Conservation (phyloP, 2,113 vertebrate species). For the Laterallus jamaicensis region DNA sequence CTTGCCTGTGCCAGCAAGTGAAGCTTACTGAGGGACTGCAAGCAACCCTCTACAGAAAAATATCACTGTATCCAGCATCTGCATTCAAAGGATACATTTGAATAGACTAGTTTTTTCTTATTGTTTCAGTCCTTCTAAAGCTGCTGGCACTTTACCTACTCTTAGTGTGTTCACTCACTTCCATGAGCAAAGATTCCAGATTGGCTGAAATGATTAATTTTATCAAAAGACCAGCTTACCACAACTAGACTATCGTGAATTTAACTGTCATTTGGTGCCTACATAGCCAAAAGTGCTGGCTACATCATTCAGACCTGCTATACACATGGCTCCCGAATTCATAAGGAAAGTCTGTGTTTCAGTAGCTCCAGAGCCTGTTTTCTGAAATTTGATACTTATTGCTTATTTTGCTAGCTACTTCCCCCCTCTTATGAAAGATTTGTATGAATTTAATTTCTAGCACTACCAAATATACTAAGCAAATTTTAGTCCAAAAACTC, state of each 20-base stretch:
- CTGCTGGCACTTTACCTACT: background rate
- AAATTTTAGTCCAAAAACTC: background rate
- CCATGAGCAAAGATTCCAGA: background rate
- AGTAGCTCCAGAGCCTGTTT: background rate
- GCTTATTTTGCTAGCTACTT: background rate
- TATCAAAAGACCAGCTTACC: background rate
- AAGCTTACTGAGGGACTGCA: background rate
- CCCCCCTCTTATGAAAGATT: background rate
- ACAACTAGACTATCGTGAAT: background rate
- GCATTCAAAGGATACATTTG: background rate
- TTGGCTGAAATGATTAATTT: background rate
- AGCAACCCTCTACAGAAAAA: background rate
- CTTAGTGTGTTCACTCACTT: background rate
- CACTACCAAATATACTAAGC: background rate
- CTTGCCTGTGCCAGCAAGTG: conserved; percentile 8
- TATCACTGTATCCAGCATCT: background rate
- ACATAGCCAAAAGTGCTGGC: background rate
- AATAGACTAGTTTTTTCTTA: background rate
- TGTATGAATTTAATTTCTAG: background rate
- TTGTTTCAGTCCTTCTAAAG: background rate
- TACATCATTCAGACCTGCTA: background rate
- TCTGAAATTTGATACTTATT: background rate
- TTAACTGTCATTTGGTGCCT: background rate
- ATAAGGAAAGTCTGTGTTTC: background rate
- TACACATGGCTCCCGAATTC: background rate